phyloP scores from a whole-genome alignment of 2,888 invertebrate species.

The Tethea ocularis region DNA sequence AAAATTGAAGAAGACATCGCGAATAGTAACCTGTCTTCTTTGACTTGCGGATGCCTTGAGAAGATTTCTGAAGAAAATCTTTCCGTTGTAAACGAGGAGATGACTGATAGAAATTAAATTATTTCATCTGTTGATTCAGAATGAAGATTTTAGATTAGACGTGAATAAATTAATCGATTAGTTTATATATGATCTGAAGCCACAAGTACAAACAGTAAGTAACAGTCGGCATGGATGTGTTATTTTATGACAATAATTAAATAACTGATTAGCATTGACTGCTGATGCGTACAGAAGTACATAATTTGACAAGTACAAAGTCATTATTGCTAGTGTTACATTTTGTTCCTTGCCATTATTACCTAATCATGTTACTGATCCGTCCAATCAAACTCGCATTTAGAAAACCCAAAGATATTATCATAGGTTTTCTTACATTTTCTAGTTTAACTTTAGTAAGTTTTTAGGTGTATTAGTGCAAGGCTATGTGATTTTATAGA shows the following conservation, averaged over 20 bases:
- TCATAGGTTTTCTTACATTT: slow-evolving; percentile 48
- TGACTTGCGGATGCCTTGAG: slow-evolving; percentile 58
- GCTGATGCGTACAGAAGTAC: slow-evolving; percentile 27
- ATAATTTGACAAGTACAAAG: slow-evolving; percentile 32
- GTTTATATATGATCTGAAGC: slow-evolving; percentile 10
- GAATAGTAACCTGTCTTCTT: slow-evolving; percentile 38
- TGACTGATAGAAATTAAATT: slow-evolving; percentile 39
- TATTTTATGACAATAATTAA: slow-evolving; percentile 5
- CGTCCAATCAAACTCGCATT: slow-evolving; percentile 52
- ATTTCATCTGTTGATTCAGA: slow-evolving; percentile 34
- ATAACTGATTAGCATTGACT: slow-evolving; percentile 34
- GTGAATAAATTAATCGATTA: slow-evolving; percentile 26
- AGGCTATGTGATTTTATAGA: slow-evolving; percentile 77
- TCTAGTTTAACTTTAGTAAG: slow-evolving; percentile 43
- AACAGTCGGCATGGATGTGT: slow-evolving; percentile 16
- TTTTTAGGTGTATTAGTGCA: slow-evolving; percentile 49
- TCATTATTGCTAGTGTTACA: slow-evolving; percentile 14
- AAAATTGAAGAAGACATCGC: slow-evolving; percentile 69
- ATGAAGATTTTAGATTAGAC: slow-evolving; percentile 29
- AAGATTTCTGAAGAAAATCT: slow-evolving; percentile 78
- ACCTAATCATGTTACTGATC: slow-evolving; percentile 23
- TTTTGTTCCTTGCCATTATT: slow-evolving; percentile 7
- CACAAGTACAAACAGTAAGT: slow-evolving; percentile 26
- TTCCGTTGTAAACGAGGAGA: slow-evolving; percentile 58
- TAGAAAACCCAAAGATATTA: slow-evolving; percentile 67